Evolutionary conservation across 2,888 invertebrate species (phyloP).

Genomic region (Dicyrtomina minuta): DNA sequence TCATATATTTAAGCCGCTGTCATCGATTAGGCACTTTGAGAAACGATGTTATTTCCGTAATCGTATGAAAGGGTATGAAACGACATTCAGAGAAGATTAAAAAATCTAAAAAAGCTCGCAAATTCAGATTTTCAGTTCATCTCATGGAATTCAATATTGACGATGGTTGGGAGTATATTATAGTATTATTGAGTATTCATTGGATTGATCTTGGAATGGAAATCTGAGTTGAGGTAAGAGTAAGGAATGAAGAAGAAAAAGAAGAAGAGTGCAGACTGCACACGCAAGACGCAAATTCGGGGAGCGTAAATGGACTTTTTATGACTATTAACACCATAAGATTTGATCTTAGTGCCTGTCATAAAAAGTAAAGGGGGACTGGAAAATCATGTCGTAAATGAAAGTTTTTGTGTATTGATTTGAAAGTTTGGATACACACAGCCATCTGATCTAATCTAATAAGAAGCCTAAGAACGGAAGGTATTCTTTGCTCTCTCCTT

Average conservation of each 20-base stretch:
- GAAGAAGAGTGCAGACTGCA: neutral
- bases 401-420: constrained; percentile 19
- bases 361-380: constrained; percentile 18
- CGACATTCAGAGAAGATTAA: too few relatives aligned
- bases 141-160: too few relatives aligned
- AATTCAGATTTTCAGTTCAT: too few relatives aligned
- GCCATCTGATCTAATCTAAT: constrained; percentile 5
- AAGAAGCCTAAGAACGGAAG: neutral
- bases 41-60: too few relatives aligned
- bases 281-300: constrained; percentile 3
- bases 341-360: constrained; percentile 29
- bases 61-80: too few relatives aligned
- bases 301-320: constrained; percentile 14
- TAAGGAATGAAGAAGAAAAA: too few relatives aligned
- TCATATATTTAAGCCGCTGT: too few relatives aligned
- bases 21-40: too few relatives aligned
- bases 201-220: neutral
- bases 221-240: constrained; percentile 3
- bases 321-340: constrained; percentile 28
- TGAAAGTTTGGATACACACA: neutral
- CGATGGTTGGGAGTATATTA: too few relatives aligned
- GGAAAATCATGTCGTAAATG: constrained; percentile 14
- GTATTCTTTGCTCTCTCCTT: too few relatives aligned
- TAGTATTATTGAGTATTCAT: too few relatives aligned
- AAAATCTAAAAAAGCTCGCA: too few relatives aligned